Evolutionary conservation across 2,113 vertebrate genomes (phyloP).

Genomic region (Halcyon malimbica): DNA sequence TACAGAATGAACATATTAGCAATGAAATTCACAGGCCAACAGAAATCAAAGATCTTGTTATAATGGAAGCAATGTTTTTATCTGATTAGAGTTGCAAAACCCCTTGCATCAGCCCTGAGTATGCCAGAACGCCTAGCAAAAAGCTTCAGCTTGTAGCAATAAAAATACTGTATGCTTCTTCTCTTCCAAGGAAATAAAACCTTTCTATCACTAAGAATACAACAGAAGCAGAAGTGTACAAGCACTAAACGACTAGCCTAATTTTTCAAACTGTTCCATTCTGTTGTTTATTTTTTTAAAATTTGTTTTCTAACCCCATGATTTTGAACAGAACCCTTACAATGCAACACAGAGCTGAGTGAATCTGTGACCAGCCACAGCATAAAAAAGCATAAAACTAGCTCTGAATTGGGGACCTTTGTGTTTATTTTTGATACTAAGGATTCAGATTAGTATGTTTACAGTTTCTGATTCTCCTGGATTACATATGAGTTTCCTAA

Average conservation of each 20-base stretch:
- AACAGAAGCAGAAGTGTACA: neutral
- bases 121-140: neutral
- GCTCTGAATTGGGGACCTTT: neutral
- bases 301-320: neutral
- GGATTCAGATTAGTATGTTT: neutral
- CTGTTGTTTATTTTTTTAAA: neutral
- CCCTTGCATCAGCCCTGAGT: neutral
- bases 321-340: neutral
- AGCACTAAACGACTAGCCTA: neutral
- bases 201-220: neutral
- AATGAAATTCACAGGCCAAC: constrained; percentile 30
- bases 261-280: neutral
- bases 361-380: neutral
- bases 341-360: neutral
- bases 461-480: neutral
- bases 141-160: neutral
- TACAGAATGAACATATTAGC: neutral
- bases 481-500: neutral
- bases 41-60: constrained; percentile 36
- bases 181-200: neutral
- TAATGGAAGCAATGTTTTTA: constrained; percentile 34
- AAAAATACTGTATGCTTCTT: neutral
- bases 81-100: constrained; percentile 23
- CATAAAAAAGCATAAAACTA: neutral
- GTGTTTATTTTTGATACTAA: neutral